These are phyloP conservation scores for Molorchus minor DNA, from an alignment of 2,888 invertebrate genomes.

Conservation along the genomic window DNA sequence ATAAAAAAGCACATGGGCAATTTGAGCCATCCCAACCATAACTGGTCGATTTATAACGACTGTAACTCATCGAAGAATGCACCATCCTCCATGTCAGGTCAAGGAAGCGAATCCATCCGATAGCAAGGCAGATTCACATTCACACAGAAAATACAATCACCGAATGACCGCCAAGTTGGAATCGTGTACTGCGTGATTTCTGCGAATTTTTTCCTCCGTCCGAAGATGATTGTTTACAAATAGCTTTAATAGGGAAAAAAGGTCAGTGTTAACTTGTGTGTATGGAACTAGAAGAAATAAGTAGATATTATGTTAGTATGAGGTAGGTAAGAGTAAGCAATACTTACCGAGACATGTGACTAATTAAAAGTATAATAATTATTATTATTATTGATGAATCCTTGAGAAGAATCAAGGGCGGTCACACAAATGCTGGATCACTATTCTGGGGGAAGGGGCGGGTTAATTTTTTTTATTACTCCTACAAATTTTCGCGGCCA, in stretches of 20 bases:
- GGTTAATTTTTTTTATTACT: no score
- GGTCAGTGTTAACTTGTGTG: conserved; percentile 21
- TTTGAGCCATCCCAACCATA: neutral
- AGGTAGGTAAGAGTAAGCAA: neutral
- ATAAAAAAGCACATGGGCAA: neutral
- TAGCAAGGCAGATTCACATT: conserved; percentile 30
- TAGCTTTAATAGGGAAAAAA: conserved; percentile 12
- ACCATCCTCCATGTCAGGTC: conserved; percentile 30
- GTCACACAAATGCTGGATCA: neutral
- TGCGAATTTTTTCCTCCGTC: conserved; percentile 3
- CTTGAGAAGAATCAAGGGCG: neutral
- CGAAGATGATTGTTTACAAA: conserved; percentile 24
- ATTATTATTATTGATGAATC: conserved; percentile 1
- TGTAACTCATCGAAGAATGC: neutral
- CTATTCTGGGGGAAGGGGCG: no score
- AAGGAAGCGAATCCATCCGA: conserved; percentile 28
- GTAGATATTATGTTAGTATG: conserved; percentile 4
- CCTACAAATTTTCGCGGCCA: no score
- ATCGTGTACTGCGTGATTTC: conserved; percentile 35
- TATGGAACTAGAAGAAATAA: neutral
- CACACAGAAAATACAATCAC: conserved; percentile 37
- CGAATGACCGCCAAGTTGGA: conserved; percentile 28
- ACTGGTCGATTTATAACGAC: neutral
- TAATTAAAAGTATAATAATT: conserved; percentile 10
- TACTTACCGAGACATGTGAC: neutral